Evolutionary conservation across 2,888 invertebrate genomes (phyloP).

Genomic region (Drosophila pegasa): DNA sequence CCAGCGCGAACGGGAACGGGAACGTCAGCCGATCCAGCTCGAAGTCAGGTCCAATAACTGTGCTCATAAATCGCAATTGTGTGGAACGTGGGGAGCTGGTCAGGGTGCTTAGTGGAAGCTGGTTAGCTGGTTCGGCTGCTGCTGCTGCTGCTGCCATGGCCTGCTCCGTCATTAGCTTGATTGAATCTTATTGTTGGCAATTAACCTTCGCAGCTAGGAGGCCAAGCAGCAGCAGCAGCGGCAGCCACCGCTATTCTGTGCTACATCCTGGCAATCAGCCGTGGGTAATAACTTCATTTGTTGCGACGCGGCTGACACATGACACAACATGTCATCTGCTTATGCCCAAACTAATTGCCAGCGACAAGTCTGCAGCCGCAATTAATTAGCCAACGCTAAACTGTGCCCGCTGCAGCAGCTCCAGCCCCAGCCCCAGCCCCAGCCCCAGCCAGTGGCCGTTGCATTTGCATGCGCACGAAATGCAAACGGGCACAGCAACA

Average conservation of each 20-base stretch:
- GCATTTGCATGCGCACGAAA: slow-evolving; percentile 62
- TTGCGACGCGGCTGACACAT: slow-evolving; percentile 58
- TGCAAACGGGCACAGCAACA: slow-evolving; percentile 5
- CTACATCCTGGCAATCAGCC: slow-evolving; percentile 32
- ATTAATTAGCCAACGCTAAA: slow-evolving; percentile 73
- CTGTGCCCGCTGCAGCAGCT: slow-evolving; percentile 21
- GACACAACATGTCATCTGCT: slow-evolving; percentile 76
- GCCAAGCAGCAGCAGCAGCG: slow-evolving; percentile 45
- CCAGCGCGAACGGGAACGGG: not conserved
- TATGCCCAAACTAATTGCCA: slow-evolving; percentile 69
- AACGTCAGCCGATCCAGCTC: slow-evolving; percentile 22
- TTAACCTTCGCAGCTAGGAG: slow-evolving; percentile 71
- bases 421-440: slow-evolving; percentile 28
- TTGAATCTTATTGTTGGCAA: slow-evolving; percentile 80
- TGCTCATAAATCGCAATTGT: slow-evolving; percentile 74
- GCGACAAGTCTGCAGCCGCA: slow-evolving; percentile 64
- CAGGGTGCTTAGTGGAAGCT: slow-evolving; percentile 31
- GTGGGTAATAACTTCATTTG: slow-evolving; percentile 72
- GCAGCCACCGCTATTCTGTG: slow-evolving; percentile 25
- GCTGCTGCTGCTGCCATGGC: slow-evolving; percentile 27
- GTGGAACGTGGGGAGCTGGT: slow-evolving; percentile 36
- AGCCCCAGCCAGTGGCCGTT: not conserved
- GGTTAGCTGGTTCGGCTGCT: slow-evolving; percentile 31
- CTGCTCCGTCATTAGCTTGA: slow-evolving; percentile 76
- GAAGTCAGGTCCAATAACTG: slow-evolving; percentile 34